Conservation (phyloP, 2,113 vertebrate genomes). For the Tragulus kanchil region DNA sequence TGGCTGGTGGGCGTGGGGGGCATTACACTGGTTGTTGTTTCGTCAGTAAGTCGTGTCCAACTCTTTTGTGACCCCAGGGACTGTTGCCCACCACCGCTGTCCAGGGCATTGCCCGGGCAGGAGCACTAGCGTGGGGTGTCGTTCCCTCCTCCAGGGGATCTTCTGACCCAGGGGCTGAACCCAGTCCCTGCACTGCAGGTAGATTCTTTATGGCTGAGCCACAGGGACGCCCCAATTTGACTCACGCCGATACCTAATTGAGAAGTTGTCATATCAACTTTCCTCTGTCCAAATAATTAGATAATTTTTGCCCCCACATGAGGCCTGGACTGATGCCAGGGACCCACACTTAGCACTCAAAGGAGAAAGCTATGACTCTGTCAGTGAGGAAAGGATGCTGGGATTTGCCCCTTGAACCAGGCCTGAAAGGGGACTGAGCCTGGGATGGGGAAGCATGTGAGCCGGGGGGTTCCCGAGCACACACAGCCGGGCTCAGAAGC, state of each 20-base stretch:
- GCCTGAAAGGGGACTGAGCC: not conserved
- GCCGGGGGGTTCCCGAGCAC: accelerated
- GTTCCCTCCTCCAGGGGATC: not conserved
- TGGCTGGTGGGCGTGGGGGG: too few species aligned
- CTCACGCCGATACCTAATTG: not conserved
- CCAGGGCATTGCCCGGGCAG: not conserved
- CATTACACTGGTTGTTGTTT: not conserved
- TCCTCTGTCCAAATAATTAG: not conserved
- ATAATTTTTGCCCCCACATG: accelerated
- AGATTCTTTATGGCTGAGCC: not conserved
- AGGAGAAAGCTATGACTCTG: not conserved
- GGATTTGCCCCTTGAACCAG: accelerated
- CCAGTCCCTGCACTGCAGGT: not conserved
- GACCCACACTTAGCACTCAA: not conserved
- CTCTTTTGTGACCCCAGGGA: not conserved
- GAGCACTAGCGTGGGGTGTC: not conserved
- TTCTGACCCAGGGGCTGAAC: not conserved
- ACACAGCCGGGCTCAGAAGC: too few species aligned
- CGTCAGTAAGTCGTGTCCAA: accelerated
- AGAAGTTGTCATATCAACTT: not conserved
- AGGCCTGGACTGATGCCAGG: not conserved
- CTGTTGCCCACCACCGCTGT: not conserved
- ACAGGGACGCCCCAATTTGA: not conserved
- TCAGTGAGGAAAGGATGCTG: accelerated
- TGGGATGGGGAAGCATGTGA: not conserved